phyloP scores from a whole-genome alignment of 2,797 vertebrate species.

The Notolabrus celidotus region DNA sequence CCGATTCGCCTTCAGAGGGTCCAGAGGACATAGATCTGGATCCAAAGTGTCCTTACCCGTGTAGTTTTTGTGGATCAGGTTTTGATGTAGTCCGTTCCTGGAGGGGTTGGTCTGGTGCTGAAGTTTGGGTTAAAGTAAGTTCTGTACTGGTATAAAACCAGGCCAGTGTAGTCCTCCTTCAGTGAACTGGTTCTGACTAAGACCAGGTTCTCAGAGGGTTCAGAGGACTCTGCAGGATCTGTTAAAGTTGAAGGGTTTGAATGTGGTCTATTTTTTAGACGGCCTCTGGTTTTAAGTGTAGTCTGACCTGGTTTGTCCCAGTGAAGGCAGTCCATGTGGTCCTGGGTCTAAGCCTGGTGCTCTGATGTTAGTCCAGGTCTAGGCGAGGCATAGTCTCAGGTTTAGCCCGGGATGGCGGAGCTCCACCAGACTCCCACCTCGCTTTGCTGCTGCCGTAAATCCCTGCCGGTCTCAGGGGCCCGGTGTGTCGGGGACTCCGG shows the following conservation, averaged over 20 bases:
- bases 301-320: too few species aligned
- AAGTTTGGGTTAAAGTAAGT: too few species aligned
- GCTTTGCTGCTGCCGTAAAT: constrained; percentile 90
- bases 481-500: constrained; percentile 47
- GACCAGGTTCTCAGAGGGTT: background rate
- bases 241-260: background rate
- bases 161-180: background rate
- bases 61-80: background rate
- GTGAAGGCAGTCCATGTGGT: too few species aligned
- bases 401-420: constrained; percentile 74
- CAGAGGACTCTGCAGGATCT: background rate
- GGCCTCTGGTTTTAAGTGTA: background rate
- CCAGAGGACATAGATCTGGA: too few species aligned
- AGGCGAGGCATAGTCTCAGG: constrained; percentile 6
- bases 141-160: too few species aligned
- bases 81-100: background rate
- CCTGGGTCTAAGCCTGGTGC: background rate
- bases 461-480: constrained; percentile 63
- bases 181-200: background rate
- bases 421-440: constrained; percentile 79
- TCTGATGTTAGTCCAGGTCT: constrained; percentile 27
- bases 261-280: background rate
- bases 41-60: background rate
- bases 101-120: too few species aligned
- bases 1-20: background rate